Conservation (phyloP, 2,888 invertebrate species). For the Euzophera pinguis region DNA sequence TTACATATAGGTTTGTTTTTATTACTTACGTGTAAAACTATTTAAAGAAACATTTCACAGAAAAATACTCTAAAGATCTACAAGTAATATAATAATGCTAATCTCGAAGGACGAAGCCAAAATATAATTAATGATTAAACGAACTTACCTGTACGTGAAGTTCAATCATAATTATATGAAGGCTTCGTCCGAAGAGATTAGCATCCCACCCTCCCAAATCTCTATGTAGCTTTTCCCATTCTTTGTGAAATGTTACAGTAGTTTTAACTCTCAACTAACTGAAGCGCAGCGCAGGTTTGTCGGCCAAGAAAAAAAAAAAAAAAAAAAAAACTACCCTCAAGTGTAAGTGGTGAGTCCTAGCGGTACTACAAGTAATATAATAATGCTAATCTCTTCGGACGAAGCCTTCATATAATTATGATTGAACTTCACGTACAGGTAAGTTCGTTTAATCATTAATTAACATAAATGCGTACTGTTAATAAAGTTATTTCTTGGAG, state of each 20-base stretch:
- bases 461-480: too few relatives aligned
- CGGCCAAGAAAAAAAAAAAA: too few relatives aligned
- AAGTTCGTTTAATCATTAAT: constrained; percentile 12
- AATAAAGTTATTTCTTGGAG: too few relatives aligned
- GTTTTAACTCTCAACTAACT: too few relatives aligned
- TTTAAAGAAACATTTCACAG: background rate
- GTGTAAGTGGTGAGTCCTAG: too few relatives aligned
- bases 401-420: constrained; percentile 10
- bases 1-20: too few relatives aligned
- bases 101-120: constrained; percentile 12
- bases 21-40: too few relatives aligned
- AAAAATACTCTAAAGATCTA: constrained; percentile 11
- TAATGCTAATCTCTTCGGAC: constrained; percentile 8
- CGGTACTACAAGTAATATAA: too few relatives aligned
- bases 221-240: too few relatives aligned
- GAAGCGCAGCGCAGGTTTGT: too few relatives aligned
- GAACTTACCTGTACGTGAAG: constrained; percentile 12
- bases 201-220: background rate
- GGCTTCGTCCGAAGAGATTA: constrained; percentile 12
- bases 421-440: constrained; percentile 11
- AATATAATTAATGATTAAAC: constrained; percentile 11
- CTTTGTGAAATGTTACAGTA: too few relatives aligned
- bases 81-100: background rate
- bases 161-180: constrained; percentile 12
- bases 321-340: too few relatives aligned